Evolutionary conservation across 2,113 vertebrate species (phyloP).

Genomic region (Poecile atricapillus): DNA sequence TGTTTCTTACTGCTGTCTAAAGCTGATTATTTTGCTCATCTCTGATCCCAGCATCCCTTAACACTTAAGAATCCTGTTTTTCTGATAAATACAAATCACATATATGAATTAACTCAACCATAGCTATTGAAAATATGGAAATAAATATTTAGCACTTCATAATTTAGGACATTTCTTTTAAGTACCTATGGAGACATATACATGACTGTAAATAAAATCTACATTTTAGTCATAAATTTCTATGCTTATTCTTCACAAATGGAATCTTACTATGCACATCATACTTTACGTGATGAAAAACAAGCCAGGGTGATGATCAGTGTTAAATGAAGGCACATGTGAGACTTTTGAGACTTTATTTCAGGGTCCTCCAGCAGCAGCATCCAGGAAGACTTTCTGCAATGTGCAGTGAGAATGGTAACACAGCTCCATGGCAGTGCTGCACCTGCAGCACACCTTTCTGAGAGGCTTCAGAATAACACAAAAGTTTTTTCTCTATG

Average conservation of each 20-base stretch:
- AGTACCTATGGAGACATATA: neutral
- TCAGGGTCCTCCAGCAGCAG: neutral
- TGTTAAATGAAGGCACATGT: neutral
- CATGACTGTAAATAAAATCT: neutral
- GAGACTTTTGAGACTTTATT: neutral
- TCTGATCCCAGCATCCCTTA: neutral
- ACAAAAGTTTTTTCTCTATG: neutral
- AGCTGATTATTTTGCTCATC: neutral
- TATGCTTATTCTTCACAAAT: neutral
- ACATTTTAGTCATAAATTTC: neutral
- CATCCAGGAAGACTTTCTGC: neutral
- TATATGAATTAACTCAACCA: neutral
- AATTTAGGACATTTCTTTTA: neutral
- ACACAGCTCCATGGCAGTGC: too few relatives aligned
- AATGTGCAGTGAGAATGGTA: neutral
- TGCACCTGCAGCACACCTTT: neutral
- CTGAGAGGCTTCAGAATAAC: neutral
- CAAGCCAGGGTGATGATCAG: neutral
- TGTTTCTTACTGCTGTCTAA: neutral
- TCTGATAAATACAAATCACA: neutral
- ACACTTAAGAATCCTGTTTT: neutral
- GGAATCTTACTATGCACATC: neutral
- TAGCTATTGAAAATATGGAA: neutral
- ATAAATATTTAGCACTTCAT: neutral
- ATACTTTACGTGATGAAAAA: fast-evolving